Conservation (phyloP, 2,797 vertebrate genomes). For the Mormyrops boulengeri region DNA sequence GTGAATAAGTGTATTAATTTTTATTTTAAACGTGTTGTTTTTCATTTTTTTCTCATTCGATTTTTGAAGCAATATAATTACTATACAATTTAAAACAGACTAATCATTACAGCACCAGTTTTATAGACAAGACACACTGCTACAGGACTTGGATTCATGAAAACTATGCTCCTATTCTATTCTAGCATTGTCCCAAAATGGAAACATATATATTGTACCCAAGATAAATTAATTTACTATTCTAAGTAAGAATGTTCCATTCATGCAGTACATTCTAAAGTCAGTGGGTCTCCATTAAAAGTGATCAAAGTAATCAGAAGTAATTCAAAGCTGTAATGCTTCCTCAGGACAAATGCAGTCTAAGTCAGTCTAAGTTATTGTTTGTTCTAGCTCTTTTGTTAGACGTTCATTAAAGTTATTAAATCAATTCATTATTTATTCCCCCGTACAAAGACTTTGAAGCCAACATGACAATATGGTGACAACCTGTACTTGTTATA, state of each 20-base stretch:
- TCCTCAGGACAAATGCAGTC: background rate
- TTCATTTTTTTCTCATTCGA: background rate
- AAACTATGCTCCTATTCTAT: background rate
- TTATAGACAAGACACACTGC: background rate
- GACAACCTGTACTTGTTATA: background rate
- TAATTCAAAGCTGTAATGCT: background rate
- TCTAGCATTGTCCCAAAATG: slow-evolving; percentile 4
- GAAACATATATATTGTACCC: background rate
- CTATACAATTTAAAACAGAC: background rate
- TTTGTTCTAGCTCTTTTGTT: background rate
- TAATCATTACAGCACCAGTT: background rate
- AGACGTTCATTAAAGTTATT: slow-evolving; percentile 17
- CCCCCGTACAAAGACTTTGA: background rate
- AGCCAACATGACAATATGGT: background rate
- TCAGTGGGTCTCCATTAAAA: slow-evolving; percentile 4
- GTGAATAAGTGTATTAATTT: background rate
- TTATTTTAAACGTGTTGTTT: background rate
- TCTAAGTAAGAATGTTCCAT: background rate
- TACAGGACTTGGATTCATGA: background rate
- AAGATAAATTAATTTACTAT: background rate
- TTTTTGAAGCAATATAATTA: background rate
- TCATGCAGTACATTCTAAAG: background rate
- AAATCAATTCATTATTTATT: slow-evolving; percentile 20
- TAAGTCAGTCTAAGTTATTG: background rate
- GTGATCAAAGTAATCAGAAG: background rate